Evolutionary conservation across 2,888 invertebrate genomes (phyloP), one percentile per base, ranked within the genome.

Genomic region (Tenthredo notha): DNA sequence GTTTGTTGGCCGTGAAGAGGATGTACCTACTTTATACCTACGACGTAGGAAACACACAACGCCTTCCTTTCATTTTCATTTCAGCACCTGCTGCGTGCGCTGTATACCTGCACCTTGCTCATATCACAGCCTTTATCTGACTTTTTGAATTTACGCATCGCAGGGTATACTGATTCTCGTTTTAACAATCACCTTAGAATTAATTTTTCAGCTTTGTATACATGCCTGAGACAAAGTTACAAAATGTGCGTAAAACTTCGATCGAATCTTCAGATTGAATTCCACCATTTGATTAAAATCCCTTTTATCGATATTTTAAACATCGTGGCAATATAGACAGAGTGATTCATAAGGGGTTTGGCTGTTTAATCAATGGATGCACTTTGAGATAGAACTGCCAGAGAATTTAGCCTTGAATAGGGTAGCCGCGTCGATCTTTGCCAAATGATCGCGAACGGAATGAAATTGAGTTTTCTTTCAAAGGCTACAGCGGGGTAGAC

Each of bases 11-110:
- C 70, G 70, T 37, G 37, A 70, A 70, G 70, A 37, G 18, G 18
- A 37, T 70, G 9, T 15, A 18, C n/a, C 37, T n/a, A n/a, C 6
- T 7, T 54, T 61, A 61, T 70, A 70, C 70, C 54, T 54, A 54
- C 54, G 54, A 18, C n/a, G 70, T 37, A n/a, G 18, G 37, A 29
- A n/a, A 25, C 43, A 25, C 43, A 75, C 21, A 50, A 33, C 47
- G 54, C 18, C 18, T 47, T 47, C 80, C 80, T 80, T 80, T 80
- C 80, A 80, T 80, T 80, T 80, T 80, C 80, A 25, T 37, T 80
- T 21, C n/a, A 61, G 61, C 80, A 80, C 80, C 80, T 80, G 80
- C 80, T 65, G 54, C 25, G n/a, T 37, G 80, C 37, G 54, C 29
- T 15, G 18, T 67, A 80, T 21, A 61, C 58, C 21, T 37, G 80